phyloP scores from a whole-genome alignment of 1,140 invertebrate genomes.

The Oryctes rhinoceros region DNA sequence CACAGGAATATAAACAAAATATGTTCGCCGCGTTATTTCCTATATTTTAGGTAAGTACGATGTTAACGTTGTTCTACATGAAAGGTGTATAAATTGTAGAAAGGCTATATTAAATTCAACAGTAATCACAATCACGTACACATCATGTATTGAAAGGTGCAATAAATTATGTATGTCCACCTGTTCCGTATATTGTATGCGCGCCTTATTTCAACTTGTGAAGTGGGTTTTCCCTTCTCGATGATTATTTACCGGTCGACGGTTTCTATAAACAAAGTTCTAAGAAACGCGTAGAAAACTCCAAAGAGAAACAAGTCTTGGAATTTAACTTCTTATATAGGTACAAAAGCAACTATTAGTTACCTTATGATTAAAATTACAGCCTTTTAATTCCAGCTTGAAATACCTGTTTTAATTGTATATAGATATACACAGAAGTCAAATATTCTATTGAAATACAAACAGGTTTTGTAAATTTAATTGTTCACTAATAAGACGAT shows the following conservation, averaged over 20 bases:
- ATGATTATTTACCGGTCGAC: not conserved
- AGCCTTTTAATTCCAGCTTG: not conserved
- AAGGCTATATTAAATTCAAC: no score
- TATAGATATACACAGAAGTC: not conserved
- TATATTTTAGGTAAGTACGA: no score
- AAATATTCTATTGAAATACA: not conserved
- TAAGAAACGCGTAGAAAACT: constrained; percentile 1
- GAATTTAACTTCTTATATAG: not conserved
- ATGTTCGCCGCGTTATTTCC: no score
- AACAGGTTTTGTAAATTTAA: not conserved
- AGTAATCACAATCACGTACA: not conserved
- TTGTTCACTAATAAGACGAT: no score
- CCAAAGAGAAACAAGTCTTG: not conserved
- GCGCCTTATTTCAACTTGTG: not conserved
- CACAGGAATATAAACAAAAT: no score
- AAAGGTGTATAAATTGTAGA: no score
- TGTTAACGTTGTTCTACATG: no score
- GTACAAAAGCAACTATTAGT: not conserved
- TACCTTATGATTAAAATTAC: not conserved
- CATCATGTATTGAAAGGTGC: no score
- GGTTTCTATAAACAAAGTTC: not conserved
- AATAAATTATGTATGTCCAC: not conserved
- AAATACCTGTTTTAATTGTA: not conserved
- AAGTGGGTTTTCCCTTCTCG: constrained; percentile 5
- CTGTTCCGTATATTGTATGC: not conserved